These are phyloP conservation scores for Dryas iulia DNA, from an alignment of 1,140 invertebrate genomes.

Conservation along the genomic window DNA sequence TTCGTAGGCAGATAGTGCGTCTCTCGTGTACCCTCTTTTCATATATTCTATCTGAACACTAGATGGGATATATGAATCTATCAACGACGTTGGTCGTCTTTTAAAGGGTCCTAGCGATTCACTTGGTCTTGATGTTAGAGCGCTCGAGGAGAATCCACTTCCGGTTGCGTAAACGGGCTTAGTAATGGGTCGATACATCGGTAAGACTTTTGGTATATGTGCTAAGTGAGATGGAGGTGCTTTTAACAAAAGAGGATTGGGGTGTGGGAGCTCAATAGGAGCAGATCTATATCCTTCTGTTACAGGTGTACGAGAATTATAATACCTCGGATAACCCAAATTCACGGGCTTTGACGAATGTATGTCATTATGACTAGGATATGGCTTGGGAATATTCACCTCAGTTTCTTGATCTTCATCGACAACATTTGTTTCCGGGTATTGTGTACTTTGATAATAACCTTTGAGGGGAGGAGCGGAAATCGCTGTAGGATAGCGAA, in stretches of 20 bases:
- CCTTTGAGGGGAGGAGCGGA: slow-evolving; percentile 44
- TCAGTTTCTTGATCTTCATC: slow-evolving; percentile 52
- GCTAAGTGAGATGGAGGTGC: slow-evolving; percentile 57
- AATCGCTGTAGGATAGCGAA: slow-evolving; percentile 53
- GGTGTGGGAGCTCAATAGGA: slow-evolving; percentile 54
- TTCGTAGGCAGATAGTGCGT: slow-evolving; percentile 69
- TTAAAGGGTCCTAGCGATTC: slow-evolving; percentile 52
- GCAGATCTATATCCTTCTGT: slow-evolving; percentile 52
- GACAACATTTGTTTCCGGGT: slow-evolving; percentile 47
- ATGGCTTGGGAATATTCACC: slow-evolving; percentile 47
- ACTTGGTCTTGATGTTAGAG: slow-evolving; percentile 44
- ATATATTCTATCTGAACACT: slow-evolving; percentile 73
- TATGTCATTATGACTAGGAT: slow-evolving; percentile 48
- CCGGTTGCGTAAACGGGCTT: slow-evolving; percentile 52
- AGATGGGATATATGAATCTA: slow-evolving; percentile 77
- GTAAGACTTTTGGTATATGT: slow-evolving; percentile 64
- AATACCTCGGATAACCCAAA: slow-evolving; percentile 55
- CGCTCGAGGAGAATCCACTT: slow-evolving; percentile 37
- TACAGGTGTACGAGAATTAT: slow-evolving; percentile 53
- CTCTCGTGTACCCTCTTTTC: slow-evolving; percentile 69
- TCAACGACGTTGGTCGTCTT: slow-evolving; percentile 64
- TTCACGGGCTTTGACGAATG: slow-evolving; percentile 32
- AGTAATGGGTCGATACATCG: slow-evolving; percentile 53
- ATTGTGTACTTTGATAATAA: slow-evolving; percentile 53
- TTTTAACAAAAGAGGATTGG: slow-evolving; percentile 59